Base-by-base conservation (phyloP, 2,113 vertebrate species). In the Xenopus laevis region DNA sequence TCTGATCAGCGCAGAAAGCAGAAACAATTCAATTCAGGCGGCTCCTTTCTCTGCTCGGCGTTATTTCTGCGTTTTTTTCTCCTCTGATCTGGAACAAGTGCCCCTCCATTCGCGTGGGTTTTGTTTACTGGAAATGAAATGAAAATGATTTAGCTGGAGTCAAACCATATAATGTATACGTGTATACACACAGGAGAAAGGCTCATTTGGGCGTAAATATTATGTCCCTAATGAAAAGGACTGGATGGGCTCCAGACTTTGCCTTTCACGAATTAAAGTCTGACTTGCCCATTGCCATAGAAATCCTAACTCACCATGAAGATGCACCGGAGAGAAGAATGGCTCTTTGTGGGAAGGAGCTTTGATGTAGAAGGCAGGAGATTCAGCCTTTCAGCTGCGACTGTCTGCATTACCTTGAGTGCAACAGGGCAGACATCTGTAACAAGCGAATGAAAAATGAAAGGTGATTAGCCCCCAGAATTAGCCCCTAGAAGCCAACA, bases 291-390 rank as follows among this genome's bases (percentile, higher is more conserved):
- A 94, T 95, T 94, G 93, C 95, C 91, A 94, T 97, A 95, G 95
- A 98, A 98, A 95, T 95, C 92, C 94, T 98, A 98, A 98, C 96
- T 97, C 94, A 97, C 95, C 97, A 91, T 99, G 97, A 99, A 96
- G 96, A 98, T 98, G 94, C 95, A 95, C 94, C 93, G 95, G 94
- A 91, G 93, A 91, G 94, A 93, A 95, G 92, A 97, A 95, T 93
- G 90, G 89, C 87, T 94, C 95, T 95, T 99, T 99, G 95, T 97
- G 86, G 57, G 83, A 89, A 84, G 78, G 46, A 18, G 86, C 96
- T 98, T 99, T 99, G 97, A 99, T 95, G 97, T 98, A 89, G 90
- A 91, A 89, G 92, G 90, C 89, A 86, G 88, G 90, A 94, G 93
- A 95, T 91, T 92, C 90, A 87, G 84, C 87, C 86, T 89, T 96